Percentiles rank a stretch among this genome's conserved stretches.
Conservation (phyloP, 1,140 invertebrate species). For the Drosophila guanche region DNA sequence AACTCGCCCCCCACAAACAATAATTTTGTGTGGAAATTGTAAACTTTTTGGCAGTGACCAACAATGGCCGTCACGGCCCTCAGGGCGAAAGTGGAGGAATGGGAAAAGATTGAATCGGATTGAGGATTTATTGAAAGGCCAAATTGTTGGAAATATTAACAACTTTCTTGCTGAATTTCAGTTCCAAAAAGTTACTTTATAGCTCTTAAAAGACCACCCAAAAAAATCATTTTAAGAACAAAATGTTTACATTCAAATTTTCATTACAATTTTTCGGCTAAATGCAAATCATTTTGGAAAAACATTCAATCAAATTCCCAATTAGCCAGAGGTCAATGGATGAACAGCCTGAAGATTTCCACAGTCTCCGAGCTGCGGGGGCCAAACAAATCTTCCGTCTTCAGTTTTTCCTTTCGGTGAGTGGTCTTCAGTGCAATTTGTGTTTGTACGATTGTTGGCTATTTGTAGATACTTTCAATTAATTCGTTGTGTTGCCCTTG, state of each 20-base stretch:
- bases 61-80: slow-evolving; percentile 29
- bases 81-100: neutral
- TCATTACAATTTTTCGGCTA: no score
- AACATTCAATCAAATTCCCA: slow-evolving; percentile 28
- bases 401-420: slow-evolving; percentile 13
- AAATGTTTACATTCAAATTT: no score
- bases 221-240: no score
- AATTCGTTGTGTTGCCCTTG: slow-evolving; percentile 62
- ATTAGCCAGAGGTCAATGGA: slow-evolving; percentile 31
- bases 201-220: no score
- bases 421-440: slow-evolving; percentile 18
- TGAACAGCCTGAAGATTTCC: slow-evolving; percentile 16
- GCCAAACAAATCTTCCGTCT: slow-evolving; percentile 37
- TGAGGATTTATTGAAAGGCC: slow-evolving; percentile 8
- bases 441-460: slow-evolving; percentile 32
- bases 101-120: slow-evolving; percentile 9
- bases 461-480: slow-evolving; percentile 60
- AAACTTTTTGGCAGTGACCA: slow-evolving; percentile 30
- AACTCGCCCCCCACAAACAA: slow-evolving; percentile 29
- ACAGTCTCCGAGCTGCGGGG: slow-evolving; percentile 34
- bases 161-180: no score
- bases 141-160: neutral
- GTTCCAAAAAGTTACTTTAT: no score
- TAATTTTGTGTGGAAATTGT: slow-evolving; percentile 41
- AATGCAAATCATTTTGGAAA: no score